phyloP scores from a whole-genome alignment of 2,888 invertebrate genomes.

The Chaetogeoica ovagalla region DNA sequence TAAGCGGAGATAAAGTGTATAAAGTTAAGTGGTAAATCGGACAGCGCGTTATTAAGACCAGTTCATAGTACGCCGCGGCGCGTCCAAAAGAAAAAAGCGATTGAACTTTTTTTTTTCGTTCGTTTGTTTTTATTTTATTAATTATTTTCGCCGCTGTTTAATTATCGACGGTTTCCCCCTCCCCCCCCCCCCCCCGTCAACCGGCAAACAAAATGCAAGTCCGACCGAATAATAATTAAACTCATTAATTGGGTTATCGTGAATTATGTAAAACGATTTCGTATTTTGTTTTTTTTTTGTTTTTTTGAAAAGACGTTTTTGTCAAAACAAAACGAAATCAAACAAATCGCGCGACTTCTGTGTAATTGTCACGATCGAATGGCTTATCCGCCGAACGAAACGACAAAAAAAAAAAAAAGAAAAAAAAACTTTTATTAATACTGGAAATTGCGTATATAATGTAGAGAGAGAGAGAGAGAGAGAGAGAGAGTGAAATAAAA shows the following conservation, averaged over 20 bases:
- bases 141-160: constrained; percentile 48
- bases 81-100: constrained; percentile 43
- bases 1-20: constrained; percentile 20
- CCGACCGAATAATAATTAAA: constrained; percentile 49
- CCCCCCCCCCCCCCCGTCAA: neutral
- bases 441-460: constrained; percentile 27
- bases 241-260: constrained; percentile 48
- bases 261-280: constrained; percentile 41
- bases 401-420: constrained; percentile 4
- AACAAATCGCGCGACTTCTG: constrained; percentile 31
- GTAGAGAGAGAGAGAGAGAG: neutral
- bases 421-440: constrained; percentile 34
- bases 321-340: constrained; percentile 45
- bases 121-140: constrained; percentile 42
- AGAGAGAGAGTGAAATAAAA: neutral
- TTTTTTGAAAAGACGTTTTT: constrained; percentile 32
- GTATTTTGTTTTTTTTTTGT: constrained; percentile 6
- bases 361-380: constrained; percentile 4
- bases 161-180: constrained; percentile 34
- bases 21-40: constrained; percentile 41
- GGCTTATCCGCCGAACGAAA: neutral
- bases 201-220: constrained; percentile 39
- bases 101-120: constrained; percentile 42
- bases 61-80: neutral
- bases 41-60: constrained; percentile 33